Percentiles rank a stretch among this genome's conserved stretches.
phyloP scores from a whole-genome alignment of 2,888 invertebrate species.

The Cistogaster globosa region DNA sequence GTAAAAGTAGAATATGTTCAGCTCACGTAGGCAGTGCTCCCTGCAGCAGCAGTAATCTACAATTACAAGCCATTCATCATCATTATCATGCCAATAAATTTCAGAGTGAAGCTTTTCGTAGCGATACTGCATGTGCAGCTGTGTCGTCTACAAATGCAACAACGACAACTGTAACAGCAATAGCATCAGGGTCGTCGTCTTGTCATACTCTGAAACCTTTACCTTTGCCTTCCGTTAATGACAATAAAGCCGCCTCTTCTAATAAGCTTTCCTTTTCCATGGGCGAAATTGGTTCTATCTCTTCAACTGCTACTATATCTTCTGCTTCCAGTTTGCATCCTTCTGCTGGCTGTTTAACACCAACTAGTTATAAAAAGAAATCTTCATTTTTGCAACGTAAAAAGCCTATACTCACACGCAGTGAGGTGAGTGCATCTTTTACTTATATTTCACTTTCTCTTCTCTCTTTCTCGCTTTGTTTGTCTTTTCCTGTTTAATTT shows the following conservation, averaged over 20 bases:
- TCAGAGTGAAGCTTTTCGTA: slow-evolving; percentile 66
- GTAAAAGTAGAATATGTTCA: slow-evolving; percentile 70
- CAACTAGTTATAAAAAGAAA: slow-evolving; percentile 76
- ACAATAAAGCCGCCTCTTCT: slow-evolving; percentile 70
- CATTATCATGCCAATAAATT: slow-evolving; percentile 71
- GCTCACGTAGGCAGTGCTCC: slow-evolving; percentile 62
- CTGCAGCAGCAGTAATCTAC: slow-evolving; percentile 65
- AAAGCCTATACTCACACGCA: slow-evolving; percentile 82
- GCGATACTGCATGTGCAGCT: slow-evolving; percentile 52
- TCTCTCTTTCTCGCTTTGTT: neutral
- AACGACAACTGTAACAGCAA: slow-evolving; percentile 63
- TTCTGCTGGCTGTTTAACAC: slow-evolving; percentile 63
- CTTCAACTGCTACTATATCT: slow-evolving; percentile 68
- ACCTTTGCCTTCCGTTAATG: slow-evolving; percentile 62
- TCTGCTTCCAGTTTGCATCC: slow-evolving; percentile 64
- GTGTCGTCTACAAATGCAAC: slow-evolving; percentile 50
- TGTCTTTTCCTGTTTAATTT: neutral
- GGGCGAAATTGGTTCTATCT: slow-evolving; percentile 50
- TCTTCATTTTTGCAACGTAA: slow-evolving; percentile 81
- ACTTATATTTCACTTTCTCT: slow-evolving; percentile 13
- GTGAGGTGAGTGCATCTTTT: slow-evolving; percentile 83
- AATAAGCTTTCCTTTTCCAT: slow-evolving; percentile 48
- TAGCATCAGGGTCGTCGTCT: slow-evolving; percentile 66
- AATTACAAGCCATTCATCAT: slow-evolving; percentile 63
- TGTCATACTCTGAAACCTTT: slow-evolving; percentile 67